phyloP scores from a whole-genome alignment of 2,797 vertebrate species.

The Scomberomorus guttatus region DNA sequence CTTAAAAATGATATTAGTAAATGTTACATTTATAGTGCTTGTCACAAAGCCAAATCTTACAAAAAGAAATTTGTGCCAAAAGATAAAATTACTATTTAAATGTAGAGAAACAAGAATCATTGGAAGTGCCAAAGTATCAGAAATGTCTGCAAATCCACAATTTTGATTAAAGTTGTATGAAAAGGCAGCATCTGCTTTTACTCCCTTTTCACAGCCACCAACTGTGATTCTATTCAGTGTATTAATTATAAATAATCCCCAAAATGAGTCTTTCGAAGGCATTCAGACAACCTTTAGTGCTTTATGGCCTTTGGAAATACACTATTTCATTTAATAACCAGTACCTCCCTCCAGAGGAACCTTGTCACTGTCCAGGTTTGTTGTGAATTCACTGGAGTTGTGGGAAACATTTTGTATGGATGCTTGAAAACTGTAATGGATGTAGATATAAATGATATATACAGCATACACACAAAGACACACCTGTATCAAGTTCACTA shows the following conservation, averaged over 20 bases:
- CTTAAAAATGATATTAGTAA: slow-evolving; percentile 66
- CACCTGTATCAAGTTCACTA: slow-evolving; percentile 63
- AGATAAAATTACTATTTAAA: not conserved
- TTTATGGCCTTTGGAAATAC: not conserved
- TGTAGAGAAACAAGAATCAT: not conserved
- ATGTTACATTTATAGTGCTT: slow-evolving; percentile 79
- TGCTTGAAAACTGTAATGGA: slow-evolving; percentile 73
- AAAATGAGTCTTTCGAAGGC: not conserved
- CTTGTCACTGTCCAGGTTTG: slow-evolving; percentile 35
- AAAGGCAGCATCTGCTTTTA: slow-evolving; percentile 4
- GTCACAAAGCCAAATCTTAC: slow-evolving; percentile 67
- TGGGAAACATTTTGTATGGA: slow-evolving; percentile 91
- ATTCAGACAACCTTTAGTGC: not conserved
- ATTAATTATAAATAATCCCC: not conserved
- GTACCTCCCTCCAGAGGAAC: slow-evolving; percentile 20
- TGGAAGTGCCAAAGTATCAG: slow-evolving; percentile 42
- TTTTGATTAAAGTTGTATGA: not conserved
- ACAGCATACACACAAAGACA: slow-evolving; percentile 64
- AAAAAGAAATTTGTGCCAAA: slow-evolving; percentile 20
- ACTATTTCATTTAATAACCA: slow-evolving; percentile 5
- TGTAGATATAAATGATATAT: slow-evolving; percentile 54
- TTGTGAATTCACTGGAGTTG: slow-evolving; percentile 81
- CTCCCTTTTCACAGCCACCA: slow-evolving; percentile 6
- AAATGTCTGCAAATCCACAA: not conserved
- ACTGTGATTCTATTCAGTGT: not conserved